Evolutionary conservation across 37 sponge, comb jelly and placozoan genomes (phyloP), one percentile per base, ranked within the genome.

Genomic region (Hormiphora californensis): DNA sequence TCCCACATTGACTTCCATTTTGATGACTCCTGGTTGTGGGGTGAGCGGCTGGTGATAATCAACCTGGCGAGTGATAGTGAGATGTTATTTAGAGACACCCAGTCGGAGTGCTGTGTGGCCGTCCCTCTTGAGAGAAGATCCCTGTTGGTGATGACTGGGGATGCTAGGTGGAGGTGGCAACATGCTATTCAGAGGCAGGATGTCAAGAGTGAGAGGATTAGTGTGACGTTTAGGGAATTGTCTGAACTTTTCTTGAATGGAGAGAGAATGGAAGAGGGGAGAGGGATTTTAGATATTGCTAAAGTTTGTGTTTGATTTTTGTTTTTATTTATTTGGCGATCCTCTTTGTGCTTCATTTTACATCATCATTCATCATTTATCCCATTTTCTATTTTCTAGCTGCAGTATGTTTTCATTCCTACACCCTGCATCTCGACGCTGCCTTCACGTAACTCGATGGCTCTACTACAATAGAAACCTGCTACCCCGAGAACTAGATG

Each of bases 11-110:
- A 92, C 35, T 94, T 96, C 33, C 99, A 98, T 62, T 25, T 63
- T 0, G 99, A 98, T 69, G 99, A 98, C 86, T 30, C 54, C 81
- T 98, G 99, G 99, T 34, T 98, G 38, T 98, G 99, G 99, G 99
- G 99, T 0, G 90, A 93, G 21, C 86, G 92, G 33, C 89, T 98
- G 55, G 89, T 98, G 62, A 95, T 94, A 1, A 5, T 98, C 34
- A 98, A 93, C 69, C 90, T 93, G 40, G 89, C 92, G 33, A 93
- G 95, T 25, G 61, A 90, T 51, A 93, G 92, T 1, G 5, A 87
- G 33, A 67, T 98, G 39, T 91, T 93, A 5, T 98, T 98, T 54
- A 86, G 28, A 17, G 8, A 54, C 68, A 88, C 86, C 43, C n/a
- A 33, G 17, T 86, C 55, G 68, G 89, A 86, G 27, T 27, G 34